Conservation (phyloP, 2,888 invertebrate species). For the Idaea aversata region DNA sequence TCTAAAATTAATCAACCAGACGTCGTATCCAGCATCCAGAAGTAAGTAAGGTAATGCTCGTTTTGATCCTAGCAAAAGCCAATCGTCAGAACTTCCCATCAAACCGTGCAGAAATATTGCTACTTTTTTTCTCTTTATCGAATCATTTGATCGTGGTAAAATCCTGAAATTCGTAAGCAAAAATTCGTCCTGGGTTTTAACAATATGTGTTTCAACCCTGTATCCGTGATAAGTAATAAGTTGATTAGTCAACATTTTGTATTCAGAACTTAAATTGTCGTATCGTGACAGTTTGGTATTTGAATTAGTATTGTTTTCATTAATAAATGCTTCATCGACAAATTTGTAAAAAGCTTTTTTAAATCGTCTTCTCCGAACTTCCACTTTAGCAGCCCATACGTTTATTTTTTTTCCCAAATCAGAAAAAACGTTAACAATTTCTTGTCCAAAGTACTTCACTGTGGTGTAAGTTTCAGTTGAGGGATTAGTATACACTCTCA, state of each 20-base stretch:
- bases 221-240: conserved; percentile 35
- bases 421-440: neutral
- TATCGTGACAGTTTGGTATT: neutral
- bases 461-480: neutral
- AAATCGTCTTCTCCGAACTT: conserved; percentile 25
- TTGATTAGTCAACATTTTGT: conserved; percentile 15
- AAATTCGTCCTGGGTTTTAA: conserved; percentile 46
- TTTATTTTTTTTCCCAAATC: neutral
- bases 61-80: conserved; percentile 45
- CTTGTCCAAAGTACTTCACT: neutral
- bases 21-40: conserved; percentile 74
- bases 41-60: conserved; percentile 53
- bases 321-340: conserved; percentile 19
- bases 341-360: conserved; percentile 33
- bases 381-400: conserved; percentile 10
- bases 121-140: conserved; percentile 11
- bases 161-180: conserved; percentile 43
- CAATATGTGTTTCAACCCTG: conserved; percentile 37
- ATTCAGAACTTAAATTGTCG: conserved; percentile 2
- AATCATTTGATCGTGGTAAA: conserved; percentile 8
- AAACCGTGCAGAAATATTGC: conserved; percentile 48
- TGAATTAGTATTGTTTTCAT: conserved; percentile 4
- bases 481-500: neutral
- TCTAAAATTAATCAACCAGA: conserved; percentile 77
- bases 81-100: conserved; percentile 49